A percentile compares a stretch with the other conserved stretches of the same genome.
These are phyloP conservation scores for Brienomyrus longianalis DNA, from an alignment of 2,113 vertebrate species.

Conservation along the genomic window DNA sequence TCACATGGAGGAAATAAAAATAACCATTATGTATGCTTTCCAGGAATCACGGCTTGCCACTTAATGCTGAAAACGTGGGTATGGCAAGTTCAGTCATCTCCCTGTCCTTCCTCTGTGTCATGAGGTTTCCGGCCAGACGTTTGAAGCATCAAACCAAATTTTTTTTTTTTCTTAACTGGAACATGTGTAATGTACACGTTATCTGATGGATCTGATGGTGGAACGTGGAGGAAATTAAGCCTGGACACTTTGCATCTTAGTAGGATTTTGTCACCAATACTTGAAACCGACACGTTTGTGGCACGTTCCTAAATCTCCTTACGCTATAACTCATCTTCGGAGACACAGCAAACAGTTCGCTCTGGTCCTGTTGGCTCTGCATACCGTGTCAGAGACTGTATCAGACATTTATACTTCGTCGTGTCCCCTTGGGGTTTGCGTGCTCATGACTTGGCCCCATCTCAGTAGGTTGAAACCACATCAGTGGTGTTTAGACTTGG, in stretches of 20 bases:
- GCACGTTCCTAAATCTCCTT: not conserved
- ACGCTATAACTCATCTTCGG: not conserved
- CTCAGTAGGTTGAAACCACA: not conserved
- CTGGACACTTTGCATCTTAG: not conserved
- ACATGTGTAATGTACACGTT: not conserved
- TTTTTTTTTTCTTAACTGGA: not conserved
- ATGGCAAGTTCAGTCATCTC: not conserved
- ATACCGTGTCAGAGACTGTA: not conserved
- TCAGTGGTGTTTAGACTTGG: not conserved
- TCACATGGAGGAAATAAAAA: not conserved
- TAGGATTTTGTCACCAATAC: not conserved
- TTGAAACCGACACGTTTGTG: not conserved
- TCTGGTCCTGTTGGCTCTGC: not conserved
- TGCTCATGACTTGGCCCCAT: no score
- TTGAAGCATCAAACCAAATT: constrained; percentile 23
- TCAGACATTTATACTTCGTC: not conserved
- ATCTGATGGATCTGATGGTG: not conserved
- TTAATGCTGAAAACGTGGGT: not conserved
- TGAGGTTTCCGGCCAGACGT: constrained; percentile 21
- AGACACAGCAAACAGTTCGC: not conserved
- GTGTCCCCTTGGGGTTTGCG: not conserved
- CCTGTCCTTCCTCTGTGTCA: constrained; percentile 24
- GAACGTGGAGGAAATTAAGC: not conserved
- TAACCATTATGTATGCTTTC: not conserved
- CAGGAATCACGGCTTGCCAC: not conserved